These are phyloP conservation scores for Exocentrus adspersus DNA, from an alignment of 2,888 invertebrate genomes.

Conservation along the genomic window DNA sequence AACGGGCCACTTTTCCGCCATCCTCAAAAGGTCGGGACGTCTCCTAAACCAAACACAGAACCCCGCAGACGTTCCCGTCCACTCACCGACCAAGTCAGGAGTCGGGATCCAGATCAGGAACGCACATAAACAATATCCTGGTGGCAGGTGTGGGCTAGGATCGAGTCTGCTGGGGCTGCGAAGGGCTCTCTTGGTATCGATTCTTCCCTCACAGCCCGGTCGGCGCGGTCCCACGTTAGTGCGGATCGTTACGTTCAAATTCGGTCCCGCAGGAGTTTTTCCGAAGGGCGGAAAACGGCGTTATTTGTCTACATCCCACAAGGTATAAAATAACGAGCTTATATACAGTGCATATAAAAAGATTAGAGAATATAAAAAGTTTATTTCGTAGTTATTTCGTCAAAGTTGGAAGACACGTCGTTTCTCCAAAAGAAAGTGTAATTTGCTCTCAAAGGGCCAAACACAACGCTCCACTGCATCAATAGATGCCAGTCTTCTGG, in stretches of 20 bases:
- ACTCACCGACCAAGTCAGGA: background rate
- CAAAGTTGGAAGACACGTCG: too few species aligned
- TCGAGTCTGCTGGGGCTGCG: constrained; percentile 33
- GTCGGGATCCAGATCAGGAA: constrained; percentile 32
- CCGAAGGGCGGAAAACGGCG: too few species aligned
- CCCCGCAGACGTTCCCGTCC: background rate
- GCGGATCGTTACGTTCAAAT: background rate
- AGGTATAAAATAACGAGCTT: too few species aligned
- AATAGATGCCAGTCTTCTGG: background rate
- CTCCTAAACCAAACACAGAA: background rate
- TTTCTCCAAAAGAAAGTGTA: too few species aligned
- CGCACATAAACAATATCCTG: constrained; percentile 41
- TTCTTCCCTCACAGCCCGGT: constrained; percentile 8
- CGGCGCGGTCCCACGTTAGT: background rate
- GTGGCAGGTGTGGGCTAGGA: constrained; percentile 39
- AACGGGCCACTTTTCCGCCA: too few species aligned
- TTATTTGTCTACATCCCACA: too few species aligned
- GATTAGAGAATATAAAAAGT: too few species aligned
- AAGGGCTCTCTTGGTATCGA: constrained; percentile 18
- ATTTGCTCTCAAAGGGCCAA: too few species aligned
- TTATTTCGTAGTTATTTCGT: too few species aligned
- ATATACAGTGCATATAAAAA: too few species aligned
- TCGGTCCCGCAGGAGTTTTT: background rate
- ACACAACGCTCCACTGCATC: background rate
- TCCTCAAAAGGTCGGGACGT: background rate